phyloP scores from a whole-genome alignment of 2,888 invertebrate genomes.

The Amphiduros pacificus region DNA sequence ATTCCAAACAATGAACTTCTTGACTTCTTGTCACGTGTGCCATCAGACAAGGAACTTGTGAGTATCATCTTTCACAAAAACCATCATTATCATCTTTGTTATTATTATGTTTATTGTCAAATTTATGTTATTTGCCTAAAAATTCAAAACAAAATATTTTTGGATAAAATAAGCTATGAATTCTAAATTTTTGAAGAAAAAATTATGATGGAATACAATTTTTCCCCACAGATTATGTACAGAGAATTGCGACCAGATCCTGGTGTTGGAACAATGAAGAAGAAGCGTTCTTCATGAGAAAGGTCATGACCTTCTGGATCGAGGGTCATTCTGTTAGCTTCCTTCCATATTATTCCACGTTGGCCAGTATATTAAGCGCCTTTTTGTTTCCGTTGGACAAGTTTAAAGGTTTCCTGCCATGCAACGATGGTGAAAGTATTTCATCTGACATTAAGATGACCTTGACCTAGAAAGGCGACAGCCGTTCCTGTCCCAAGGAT shows the following conservation, averaged over 20 bases:
- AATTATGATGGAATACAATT: neutral
- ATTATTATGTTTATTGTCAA: neutral
- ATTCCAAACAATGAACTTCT: constrained; percentile 96
- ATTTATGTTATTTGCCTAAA: neutral
- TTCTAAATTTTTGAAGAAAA: neutral
- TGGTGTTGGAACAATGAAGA: constrained; percentile 13
- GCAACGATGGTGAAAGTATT: too few species aligned
- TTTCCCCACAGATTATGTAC: constrained; percentile 21
- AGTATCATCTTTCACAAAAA: constrained; percentile 19
- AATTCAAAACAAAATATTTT: neutral
- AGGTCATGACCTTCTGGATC: neutral
- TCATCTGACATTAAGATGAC: too few species aligned
- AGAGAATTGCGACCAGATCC: constrained; percentile 25
- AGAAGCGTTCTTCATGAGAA: constrained; percentile 7
- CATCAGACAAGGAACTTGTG: constrained; percentile 90
- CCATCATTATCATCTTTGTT: neutral
- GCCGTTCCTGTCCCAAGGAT: too few species aligned
- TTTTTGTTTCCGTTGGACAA: too few species aligned
- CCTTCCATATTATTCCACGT: too few species aligned
- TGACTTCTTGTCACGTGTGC: constrained; percentile 91
- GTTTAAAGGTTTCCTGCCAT: too few species aligned
- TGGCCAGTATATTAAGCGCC: too few species aligned
- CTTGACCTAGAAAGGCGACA: too few species aligned
- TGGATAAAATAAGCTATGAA: neutral
- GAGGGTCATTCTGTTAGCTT: too few species aligned